phyloP scores from a whole-genome alignment of 37 sponge, comb jelly and placozoan genomes.

The Eunapius fragilis region DNA sequence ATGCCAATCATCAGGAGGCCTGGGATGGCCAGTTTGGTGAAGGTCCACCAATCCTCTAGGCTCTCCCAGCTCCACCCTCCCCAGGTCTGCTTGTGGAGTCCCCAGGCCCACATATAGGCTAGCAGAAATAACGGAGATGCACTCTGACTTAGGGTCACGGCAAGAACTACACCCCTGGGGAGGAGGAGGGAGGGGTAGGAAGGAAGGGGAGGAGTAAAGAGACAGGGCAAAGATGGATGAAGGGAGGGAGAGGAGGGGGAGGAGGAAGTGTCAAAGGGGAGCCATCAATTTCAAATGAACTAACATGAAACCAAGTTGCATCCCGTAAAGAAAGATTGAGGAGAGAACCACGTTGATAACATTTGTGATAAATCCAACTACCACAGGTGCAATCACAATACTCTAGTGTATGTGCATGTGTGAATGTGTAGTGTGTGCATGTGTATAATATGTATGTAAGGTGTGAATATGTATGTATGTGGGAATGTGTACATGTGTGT shows the following conservation, averaged over 20 bases:
- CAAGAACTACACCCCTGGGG: no score
- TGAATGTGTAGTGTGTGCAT: background rate
- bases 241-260: background rate
- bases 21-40: no score
- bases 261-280: background rate
- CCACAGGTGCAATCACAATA: constrained; percentile 53
- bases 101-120: constrained; percentile 16
- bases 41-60: constrained; percentile 45
- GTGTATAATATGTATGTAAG: background rate
- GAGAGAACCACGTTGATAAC: constrained; percentile 1
- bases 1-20: constrained; percentile 48
- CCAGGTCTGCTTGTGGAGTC: constrained; percentile 58
- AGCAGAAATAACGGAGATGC: no score
- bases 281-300: background rate
- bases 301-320: constrained; percentile 37
- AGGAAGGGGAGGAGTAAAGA: background rate
- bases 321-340: constrained; percentile 24
- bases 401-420: constrained; percentile 11
- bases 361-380: constrained; percentile 19
- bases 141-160: no score
- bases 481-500: background rate
- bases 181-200: no score
- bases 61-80: constrained; percentile 74
- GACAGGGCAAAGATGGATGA: background rate
- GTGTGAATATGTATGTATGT: background rate